Base-by-base conservation (phyloP, 2,113 vertebrate species). In the Hippopotamus amphibius region DNA sequence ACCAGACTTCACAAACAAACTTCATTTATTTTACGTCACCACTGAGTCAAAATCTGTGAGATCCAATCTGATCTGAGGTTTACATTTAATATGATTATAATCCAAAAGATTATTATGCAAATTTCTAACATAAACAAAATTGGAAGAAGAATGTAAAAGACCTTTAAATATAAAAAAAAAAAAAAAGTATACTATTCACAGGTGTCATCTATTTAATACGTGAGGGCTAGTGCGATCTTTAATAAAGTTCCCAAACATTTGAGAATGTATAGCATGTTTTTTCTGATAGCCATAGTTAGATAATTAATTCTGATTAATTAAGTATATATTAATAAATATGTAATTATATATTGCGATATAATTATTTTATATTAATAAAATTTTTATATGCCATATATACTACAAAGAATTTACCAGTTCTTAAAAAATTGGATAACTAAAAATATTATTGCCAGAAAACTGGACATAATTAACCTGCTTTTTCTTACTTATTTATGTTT, bases 21-120 rank as follows among this genome's bases (percentile, higher is more conserved):
- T 50, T 91, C 57, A 76, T 61, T 76, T 76, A 74, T 71, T 30
- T 95, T 69, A 61, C 76, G 14, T 55, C 14, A 85, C n/a, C 48
- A 76, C 41, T 90, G 92, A 96, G 63, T 88, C 68, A 93, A 96
- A 89, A 65, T 76, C 87, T 61, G 6, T 55, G 30, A 88, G 46
- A 59, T 33, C 21, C n/a, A 82, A 79, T 69, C 53, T 88, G 69
- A 94, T 48, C 66, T 72, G 41, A 97, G 83, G 30, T 72, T 85
- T 94, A 55, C 10, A 21, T 63, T 87, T 89, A 65, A 84, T 79
- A 46, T 71, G 41, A 68, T 88, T 71, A 71, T 50, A 59, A 61
- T 81, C 8, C 79, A 63, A 83, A 93, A 89, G 14, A 74, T 71
- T 65, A 66, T 71, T 66, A n/a, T 77, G 30, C 17, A 94, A 61